Evolutionary conservation across 2,888 invertebrate species (phyloP), one percentile per base, ranked within the genome.

Genomic region (Oeneis ivallda): DNA sequence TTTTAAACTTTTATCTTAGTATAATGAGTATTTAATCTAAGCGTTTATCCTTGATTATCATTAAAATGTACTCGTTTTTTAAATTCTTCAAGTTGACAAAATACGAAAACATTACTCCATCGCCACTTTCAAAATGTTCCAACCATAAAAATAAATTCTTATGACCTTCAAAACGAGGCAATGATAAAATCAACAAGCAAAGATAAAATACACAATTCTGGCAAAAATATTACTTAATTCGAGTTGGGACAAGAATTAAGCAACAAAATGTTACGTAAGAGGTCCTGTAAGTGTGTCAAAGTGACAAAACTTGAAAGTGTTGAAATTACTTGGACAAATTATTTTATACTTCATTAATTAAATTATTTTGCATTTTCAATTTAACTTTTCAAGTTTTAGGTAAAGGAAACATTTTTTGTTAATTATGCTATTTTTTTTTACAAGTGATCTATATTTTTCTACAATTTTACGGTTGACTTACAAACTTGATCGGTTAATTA

Each of bases 281-380:
- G 58, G 47, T 59, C 58, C 58, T 59, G 37, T 47, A 59, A 59
- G 58, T 59, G 47, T 47, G 58, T 59, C 58, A 47, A 45, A 45
- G 58, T 47, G 58, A 59, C 58, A 47, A 45, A 43, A 58, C 17
- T 19, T 49, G 26, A n/a, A 8, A 11, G 32, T 41, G 41, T 37
- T 41, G 17, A 47, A 47, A 47, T 9, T 9, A 47, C 47, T 47
- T 17, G 15, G 15, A 39, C 17, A 54, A 54, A 17, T 17, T 54
- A 54, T 39, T 15, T 17, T 13, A 52, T n/a, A 52, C 1, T 52
- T 2, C 8, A n/a, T 43, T 41, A 41, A 1, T 41, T 11, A 41
- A 45, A 8, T 15, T 7, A 2, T 15, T 45, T 45, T 45, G 45
- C 45, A 47, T 47, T 1, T 47, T 3, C 15, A 47, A 47, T 15